phyloP scores from a whole-genome alignment of 2,888 invertebrate genomes.

The Lomographa bimaculata region DNA sequence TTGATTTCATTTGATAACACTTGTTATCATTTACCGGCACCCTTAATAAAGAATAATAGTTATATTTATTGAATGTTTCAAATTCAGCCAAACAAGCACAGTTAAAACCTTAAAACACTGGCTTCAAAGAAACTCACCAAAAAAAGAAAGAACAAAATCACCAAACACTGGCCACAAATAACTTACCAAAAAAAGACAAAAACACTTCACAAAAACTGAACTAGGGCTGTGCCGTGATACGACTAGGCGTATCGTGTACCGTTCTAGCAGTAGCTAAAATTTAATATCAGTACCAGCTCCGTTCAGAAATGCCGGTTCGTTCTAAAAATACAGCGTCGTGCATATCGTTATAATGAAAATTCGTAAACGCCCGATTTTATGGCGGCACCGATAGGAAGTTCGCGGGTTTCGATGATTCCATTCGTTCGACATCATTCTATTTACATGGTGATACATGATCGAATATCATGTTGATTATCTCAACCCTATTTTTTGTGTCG shows the following conservation, averaged over 20 bases:
- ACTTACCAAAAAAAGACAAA: constrained; percentile 30
- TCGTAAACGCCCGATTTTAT: constrained; percentile 45
- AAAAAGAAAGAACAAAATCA: too few relatives aligned
- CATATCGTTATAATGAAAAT: constrained; percentile 50
- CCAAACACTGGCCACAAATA: constrained; percentile 16
- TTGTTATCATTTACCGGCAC: too few relatives aligned
- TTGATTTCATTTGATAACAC: too few relatives aligned
- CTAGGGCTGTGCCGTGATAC: constrained; percentile 22
- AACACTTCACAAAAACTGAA: constrained; percentile 27
- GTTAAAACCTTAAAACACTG: too few relatives aligned
- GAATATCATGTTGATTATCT: too few relatives aligned
- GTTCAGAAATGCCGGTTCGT: constrained; percentile 40
- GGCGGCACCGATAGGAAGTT: constrained; percentile 27
- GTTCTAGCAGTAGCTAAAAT: constrained; percentile 37
- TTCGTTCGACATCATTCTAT: constrained; percentile 9
- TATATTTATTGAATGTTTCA: too few relatives aligned
- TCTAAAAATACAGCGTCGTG: constrained; percentile 54
- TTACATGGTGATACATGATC: neutral
- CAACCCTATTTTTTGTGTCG: too few relatives aligned
- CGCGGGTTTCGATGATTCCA: constrained; percentile 16
- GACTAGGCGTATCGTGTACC: constrained; percentile 31
- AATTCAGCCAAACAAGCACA: too few relatives aligned
- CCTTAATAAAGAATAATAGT: too few relatives aligned
- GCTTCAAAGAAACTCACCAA: too few relatives aligned
- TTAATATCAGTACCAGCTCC: constrained; percentile 30